A percentile compares a stretch with the other conserved stretches of the same genome.
phyloP scores from a whole-genome alignment of 2,113 vertebrate genomes.

The Rostratula benghalensis region DNA sequence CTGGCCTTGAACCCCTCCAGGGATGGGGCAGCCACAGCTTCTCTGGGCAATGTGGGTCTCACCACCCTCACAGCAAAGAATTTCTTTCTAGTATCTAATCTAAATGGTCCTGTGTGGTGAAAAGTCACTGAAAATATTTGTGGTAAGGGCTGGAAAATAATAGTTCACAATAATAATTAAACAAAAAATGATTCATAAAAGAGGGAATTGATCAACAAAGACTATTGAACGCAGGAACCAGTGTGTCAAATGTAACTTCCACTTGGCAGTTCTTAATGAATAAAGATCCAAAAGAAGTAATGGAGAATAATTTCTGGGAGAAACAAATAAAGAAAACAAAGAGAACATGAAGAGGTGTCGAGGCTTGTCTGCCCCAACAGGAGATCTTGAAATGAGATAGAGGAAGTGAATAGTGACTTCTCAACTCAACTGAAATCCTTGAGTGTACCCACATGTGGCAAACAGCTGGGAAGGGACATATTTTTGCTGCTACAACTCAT shows the following conservation, averaged over 20 bases:
- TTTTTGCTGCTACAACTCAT: neutral
- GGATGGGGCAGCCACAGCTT: no score
- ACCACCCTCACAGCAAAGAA: no score
- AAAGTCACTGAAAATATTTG: neutral
- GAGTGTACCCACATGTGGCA: neutral
- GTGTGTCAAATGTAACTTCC: neutral
- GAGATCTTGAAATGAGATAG: neutral
- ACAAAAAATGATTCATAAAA: neutral
- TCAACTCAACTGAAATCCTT: neutral
- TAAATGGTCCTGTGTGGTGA: neutral
- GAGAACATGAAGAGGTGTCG: neutral
- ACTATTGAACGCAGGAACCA: neutral
- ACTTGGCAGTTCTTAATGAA: neutral
- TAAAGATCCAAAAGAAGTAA: neutral
- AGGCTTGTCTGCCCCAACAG: neutral
- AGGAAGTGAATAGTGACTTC: neutral
- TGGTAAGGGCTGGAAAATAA: neutral
- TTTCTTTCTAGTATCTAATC: no score
- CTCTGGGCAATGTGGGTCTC: no score
- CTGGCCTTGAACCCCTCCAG: no score
- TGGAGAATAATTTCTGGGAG: neutral
- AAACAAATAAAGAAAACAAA: neutral
- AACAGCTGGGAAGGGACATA: neutral
- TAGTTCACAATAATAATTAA: no score
- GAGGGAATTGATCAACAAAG: neutral